A percentile compares a stretch with the other conserved stretches of the same genome.
These are phyloP conservation scores for Smittia aterrima DNA, from an alignment of 2,888 invertebrate species.

Conservation along the genomic window DNA sequence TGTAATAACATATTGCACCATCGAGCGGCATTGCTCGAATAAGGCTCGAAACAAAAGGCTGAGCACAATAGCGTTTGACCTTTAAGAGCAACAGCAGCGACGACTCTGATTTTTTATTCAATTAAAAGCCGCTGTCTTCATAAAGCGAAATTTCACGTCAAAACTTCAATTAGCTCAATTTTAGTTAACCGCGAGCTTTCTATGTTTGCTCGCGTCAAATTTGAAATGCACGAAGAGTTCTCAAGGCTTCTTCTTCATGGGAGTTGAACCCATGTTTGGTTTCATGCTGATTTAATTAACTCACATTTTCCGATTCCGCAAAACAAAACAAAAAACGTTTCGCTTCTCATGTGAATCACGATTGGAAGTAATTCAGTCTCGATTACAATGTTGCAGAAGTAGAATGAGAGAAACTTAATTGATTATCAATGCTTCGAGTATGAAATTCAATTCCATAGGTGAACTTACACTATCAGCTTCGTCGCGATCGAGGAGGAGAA, in stretches of 20 bases:
- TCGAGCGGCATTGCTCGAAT: neutral
- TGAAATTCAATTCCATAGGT: neutral
- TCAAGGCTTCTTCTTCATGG: neutral
- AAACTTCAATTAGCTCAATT: slow-evolving; percentile 6
- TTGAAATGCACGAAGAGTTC: neutral
- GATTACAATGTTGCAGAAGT: neutral
- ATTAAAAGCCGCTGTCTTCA: neutral
- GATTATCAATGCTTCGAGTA: slow-evolving; percentile 16
- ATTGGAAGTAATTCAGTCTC: neutral
- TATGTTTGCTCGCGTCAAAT: neutral
- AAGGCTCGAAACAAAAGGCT: slow-evolving; percentile 9
- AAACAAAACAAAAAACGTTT: neutral
- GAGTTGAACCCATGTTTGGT: neutral
- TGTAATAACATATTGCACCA: slow-evolving; percentile 37
- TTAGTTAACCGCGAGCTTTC: neutral
- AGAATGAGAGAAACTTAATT: neutral
- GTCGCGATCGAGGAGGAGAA: neutral
- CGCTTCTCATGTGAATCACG: slow-evolving; percentile 17
- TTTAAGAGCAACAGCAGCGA: neutral
- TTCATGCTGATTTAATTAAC: slow-evolving; percentile 5
- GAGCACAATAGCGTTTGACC: slow-evolving; percentile 17
- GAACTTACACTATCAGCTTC: neutral
- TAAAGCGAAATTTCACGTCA: neutral
- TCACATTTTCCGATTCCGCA: neutral
- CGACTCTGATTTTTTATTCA: neutral